These are phyloP conservation scores for Garrulus glandarius DNA, from an alignment of 2,797 vertebrate genomes.

Conservation along the genomic window DNA sequence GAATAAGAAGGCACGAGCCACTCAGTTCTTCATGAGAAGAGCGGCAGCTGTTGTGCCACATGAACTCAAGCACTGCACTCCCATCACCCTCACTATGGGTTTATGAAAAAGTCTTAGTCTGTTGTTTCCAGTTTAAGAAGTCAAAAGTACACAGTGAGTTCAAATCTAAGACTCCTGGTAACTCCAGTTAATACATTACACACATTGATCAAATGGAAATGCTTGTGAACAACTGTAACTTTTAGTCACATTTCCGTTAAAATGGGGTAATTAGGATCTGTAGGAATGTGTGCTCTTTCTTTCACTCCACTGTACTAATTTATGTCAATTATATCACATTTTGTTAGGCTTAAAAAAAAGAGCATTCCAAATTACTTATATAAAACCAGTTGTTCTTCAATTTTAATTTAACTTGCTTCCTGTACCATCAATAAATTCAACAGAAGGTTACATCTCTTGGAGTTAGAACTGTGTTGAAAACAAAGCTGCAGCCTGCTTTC, in stretches of 20 bases:
- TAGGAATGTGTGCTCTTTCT: background rate
- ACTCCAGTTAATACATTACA: background rate
- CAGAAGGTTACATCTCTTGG: background rate
- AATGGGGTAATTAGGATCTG: background rate
- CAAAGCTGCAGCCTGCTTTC: background rate
- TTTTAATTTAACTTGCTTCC: constrained; percentile 2
- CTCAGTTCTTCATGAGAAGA: background rate
- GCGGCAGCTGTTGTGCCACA: background rate
- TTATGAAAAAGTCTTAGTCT: background rate
- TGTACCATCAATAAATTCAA: background rate
- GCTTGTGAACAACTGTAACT: background rate
- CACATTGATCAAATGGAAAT: background rate
- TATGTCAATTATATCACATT: background rate
- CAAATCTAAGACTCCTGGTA: background rate
- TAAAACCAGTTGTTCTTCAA: background rate
- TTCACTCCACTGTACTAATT: background rate
- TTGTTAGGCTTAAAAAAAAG: background rate
- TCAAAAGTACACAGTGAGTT: background rate
- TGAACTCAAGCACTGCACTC: background rate
- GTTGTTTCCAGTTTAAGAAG: background rate
- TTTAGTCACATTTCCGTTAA: background rate
- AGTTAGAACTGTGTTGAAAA: background rate
- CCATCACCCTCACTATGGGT: background rate
- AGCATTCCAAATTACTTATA: background rate
- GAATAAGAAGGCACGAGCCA: background rate